Percentiles rank a stretch among this genome's conserved stretches.
Conservation (phyloP, 1,140 invertebrate genomes). For the Alviniconcha marisindica region DNA sequence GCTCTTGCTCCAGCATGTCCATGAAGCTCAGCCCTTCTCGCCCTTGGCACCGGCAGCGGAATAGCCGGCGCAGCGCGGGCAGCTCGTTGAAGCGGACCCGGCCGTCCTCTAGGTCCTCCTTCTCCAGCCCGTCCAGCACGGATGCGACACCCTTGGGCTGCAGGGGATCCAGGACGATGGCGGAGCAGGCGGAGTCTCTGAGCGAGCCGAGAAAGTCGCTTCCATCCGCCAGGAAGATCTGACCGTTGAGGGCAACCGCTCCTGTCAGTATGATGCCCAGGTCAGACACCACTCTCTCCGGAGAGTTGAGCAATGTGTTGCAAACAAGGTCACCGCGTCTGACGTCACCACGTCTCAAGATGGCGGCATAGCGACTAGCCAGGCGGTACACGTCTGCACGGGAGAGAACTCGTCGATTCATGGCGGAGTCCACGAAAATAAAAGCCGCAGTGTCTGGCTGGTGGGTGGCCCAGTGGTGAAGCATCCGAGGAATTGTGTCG, state of each 20-base stretch:
- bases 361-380: constrained; percentile 1
- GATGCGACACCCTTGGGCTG: constrained; percentile 7
- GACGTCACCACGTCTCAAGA: constrained; percentile 19
- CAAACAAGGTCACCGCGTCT: constrained; percentile 39
- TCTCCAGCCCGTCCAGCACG: background rate
- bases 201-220: constrained; percentile 39
- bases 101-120: background rate
- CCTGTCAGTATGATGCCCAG: constrained; percentile 40
- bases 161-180: background rate
- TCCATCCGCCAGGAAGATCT: constrained; percentile 46
- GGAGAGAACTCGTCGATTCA: background rate
- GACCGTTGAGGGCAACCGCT: constrained; percentile 44
- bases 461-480: constrained; percentile 21
- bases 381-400: background rate
- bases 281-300: constrained; percentile 41
- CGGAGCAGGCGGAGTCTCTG: background rate
- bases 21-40: background rate
- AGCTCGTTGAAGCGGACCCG: background rate
- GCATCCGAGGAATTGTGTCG: background rate
- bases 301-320: constrained; percentile 44
- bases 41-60: background rate
- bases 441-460: background rate
- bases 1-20: background rate
- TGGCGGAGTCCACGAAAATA: background rate
- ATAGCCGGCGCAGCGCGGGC: background rate